phyloP scores from a whole-genome alignment of 1,140 invertebrate genomes.

The Diorhabda sublineata region DNA sequence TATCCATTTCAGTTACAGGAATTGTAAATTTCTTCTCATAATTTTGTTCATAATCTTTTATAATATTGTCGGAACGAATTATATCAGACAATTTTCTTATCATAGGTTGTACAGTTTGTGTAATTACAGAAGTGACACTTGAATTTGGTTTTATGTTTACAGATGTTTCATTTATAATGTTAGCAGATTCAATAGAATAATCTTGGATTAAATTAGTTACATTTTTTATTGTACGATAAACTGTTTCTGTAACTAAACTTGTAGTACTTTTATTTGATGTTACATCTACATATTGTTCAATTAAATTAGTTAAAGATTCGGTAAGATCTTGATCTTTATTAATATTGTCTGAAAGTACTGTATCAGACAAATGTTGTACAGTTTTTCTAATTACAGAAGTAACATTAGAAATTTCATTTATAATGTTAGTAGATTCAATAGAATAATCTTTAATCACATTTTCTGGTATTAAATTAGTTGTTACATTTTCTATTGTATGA shows the following conservation, averaged over 20 bases:
- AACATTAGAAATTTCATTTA: not conserved
- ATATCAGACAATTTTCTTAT: not conserved
- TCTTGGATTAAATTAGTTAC: not conserved
- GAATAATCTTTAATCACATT: not conserved
- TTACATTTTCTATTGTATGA: not conserved
- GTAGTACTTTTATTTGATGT: not conserved
- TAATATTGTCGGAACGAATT: not conserved
- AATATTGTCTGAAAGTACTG: not conserved
- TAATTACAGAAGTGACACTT: not conserved
- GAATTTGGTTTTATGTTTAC: not conserved
- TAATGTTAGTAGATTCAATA: too few species aligned
- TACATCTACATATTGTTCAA: not conserved
- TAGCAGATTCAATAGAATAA: too few species aligned
- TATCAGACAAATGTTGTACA: not conserved
- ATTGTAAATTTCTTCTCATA: too few species aligned
- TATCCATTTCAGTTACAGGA: too few species aligned
- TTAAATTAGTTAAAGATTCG: not conserved
- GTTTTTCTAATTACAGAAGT: not conserved
- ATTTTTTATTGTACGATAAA: not conserved
- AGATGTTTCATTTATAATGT: not conserved
- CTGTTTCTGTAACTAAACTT: not conserved
- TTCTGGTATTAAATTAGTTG: not conserved
- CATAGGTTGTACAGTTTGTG: not conserved
- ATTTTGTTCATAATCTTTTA: not conserved
- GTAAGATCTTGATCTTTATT: not conserved